Base-by-base conservation (phyloP, 2,113 vertebrate species). In the Cyanoliseus patagonus region DNA sequence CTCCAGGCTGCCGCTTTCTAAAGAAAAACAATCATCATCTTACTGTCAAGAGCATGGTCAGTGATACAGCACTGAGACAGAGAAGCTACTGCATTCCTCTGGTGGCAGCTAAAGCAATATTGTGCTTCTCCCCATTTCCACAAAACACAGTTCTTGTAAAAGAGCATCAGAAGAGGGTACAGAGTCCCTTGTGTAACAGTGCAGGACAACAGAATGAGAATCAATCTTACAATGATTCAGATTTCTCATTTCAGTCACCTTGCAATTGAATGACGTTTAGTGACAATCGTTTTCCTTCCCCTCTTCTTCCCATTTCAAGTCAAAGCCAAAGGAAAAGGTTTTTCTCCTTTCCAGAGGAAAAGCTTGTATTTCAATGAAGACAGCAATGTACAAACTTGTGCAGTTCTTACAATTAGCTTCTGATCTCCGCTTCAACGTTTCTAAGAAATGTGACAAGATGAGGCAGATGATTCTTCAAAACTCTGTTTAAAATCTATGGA, bases 1-100 rank as follows among this genome's bases (percentile, higher is more conserved):
- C 92, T 98, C 98, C 81, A 98, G 90, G 67, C 94, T 97, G 72
- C 93, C 96, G 47, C 97, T 95, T 31, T 99, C 99, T 99, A 81
- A n/a, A 84, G 39, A 82, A 42, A 75, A n/a, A 35, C 2, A 68
- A 90, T 52, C 53, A 44, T 61, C 82, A 87, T 13, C n/a, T 30
- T 35, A n/a, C 57, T 31, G 31, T 3, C 64, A 76, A 75, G 30
- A 61, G 37, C 1, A 25, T 0, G 1, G 23, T 10, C 53, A 22
- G 30, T 35, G 49, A 33, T 5, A 64, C 11, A 24, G 63, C 33
- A 53, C 6, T 0, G 39, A 0, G 39, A 11, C 27, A 30, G 63
- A 83, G 37, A 8, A 52, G 61, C 53, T 42, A 6, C 59, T 22
- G 44, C 64, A 23, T 9, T 7, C 39, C 51, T 37, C 31, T 6